phyloP scores from a whole-genome alignment of 1,140 invertebrate genomes.

The Scaptomyza graminum region DNA sequence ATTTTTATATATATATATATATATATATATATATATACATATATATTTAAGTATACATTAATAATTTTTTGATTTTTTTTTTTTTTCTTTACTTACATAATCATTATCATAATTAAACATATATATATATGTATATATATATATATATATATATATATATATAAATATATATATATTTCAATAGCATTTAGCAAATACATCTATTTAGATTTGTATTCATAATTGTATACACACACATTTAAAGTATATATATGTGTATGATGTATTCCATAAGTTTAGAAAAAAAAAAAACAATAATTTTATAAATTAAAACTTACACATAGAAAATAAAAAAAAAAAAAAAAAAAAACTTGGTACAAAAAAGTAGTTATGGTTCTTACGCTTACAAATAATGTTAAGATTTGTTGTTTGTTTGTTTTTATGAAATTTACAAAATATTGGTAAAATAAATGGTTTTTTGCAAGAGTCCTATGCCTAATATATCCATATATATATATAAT shows the following conservation, averaged over 20 bases:
- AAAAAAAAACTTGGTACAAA: conserved; percentile 43
- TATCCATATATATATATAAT: conserved; percentile 30
- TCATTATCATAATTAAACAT: conserved; percentile 42
- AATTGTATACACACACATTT: conserved; percentile 16
- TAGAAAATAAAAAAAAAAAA: conserved; percentile 57
- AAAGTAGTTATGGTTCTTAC: conserved; percentile 32
- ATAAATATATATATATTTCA: conserved; percentile 26
- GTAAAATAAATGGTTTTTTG: conserved; percentile 58
- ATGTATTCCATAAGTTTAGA: conserved; percentile 10
- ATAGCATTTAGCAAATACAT: conserved; percentile 34
- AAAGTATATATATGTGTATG: conserved; percentile 22
- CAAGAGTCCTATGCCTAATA: conserved; percentile 36
- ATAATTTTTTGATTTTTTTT: conserved; percentile 31
- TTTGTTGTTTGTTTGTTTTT: conserved; percentile 35
- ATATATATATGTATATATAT: conserved; percentile 32
- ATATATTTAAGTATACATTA: conserved; percentile 20
- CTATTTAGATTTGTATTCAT: conserved; percentile 26
- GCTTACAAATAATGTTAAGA: conserved; percentile 48
- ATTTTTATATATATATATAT: conserved; percentile 34
- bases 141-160: conserved; percentile 33
- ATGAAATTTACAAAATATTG: conserved; percentile 74
- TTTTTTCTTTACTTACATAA: conserved; percentile 43
- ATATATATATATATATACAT: conserved; percentile 26
- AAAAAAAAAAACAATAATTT: conserved; percentile 51
- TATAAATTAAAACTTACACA: conserved; percentile 62